Evolutionary conservation across 1,140 invertebrate species (phyloP), one percentile per base, ranked within the genome.

Genomic region (Zaprionus davidi): DNA sequence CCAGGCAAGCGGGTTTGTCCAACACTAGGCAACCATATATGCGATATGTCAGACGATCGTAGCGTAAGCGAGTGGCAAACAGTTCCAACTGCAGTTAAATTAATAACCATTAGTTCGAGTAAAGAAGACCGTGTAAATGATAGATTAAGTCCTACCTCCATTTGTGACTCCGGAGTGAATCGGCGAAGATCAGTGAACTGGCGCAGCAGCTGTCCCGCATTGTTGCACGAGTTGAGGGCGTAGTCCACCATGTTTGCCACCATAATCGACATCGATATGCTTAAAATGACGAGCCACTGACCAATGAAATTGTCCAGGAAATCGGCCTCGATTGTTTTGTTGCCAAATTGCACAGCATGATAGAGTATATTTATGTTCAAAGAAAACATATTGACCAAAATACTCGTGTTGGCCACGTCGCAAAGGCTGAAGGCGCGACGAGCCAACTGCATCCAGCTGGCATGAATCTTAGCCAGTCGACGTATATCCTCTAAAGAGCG

Each of bases 261-360:
- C 63, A 74, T 13, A 4, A 71, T 5, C 1, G 66, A 57, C 0
- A 49, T 63, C 22, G 46, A 72, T 5, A 49, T 1, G 22, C 71
- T 81, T 17, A 56, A 68, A 0, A 63, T 0, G 1, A 88, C 28
- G 11, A 88, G 57, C 1, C 51, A 57, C 3, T 79, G 60, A 5
- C 85, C 84, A 26, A 79, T 41, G 0, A 71, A 0, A 0, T 28
- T 2, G 5, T 68, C 71, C 65, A 49, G 58, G 4, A 7, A 20
- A 24, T 66, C 26, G 3, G 71, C 66, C 24, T 76, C 36, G 5
- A 90, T 90, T 2, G 56, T 49, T 0, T 64, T 4, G 20, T 90
- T 85, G n/a, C 46, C 36, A 38, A 38, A 90, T 31, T 90, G 84
- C 1, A 88, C 78, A 1, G 85, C 84, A 24, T 88, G 85, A 24